Base-by-base conservation (phyloP, 1,140 invertebrate genomes). In the Aphaenogaster floridana region DNA sequence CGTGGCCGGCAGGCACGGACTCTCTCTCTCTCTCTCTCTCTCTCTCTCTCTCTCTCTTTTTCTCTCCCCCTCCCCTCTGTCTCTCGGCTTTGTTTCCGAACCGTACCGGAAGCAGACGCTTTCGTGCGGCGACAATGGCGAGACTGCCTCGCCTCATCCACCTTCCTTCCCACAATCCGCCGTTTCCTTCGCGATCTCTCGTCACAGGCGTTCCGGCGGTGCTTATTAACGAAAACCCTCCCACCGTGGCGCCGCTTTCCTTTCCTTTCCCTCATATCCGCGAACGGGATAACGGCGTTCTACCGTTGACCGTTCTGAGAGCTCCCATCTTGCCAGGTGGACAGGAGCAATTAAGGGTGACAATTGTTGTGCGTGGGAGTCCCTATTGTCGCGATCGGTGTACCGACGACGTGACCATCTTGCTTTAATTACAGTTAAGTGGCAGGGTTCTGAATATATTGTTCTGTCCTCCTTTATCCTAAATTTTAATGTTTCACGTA, bases 81-180 rank as follows among this genome's bases (percentile, higher is more conserved):
- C 57, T 63, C 39, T 11, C n/a, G 77, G 64, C 72, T 90, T 83
- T 90, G 74, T 88, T 76, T 79, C 42, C 61, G 79, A 88, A 36
- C 42, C n/a, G 48, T 63, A 90, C 90, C 89, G 90, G 90, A 91
- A 90, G 77, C 88, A 52, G 81, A 77, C 86, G 78, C 87, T 90
- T 90, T 90, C 84, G 79, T 86, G 77, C 48, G 85, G 64, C 57
- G 42, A 90, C 74, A 87, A 87, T 74, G 64, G 88, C 64, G 42
- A 52, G 52, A 45, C 69, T 34, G 69, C 39, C 39, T 84, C 57
- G 52, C n/a, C 36, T 42, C 17, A 4, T 42, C 42, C 86, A 15
- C 86, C 69, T 85, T 86, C 59, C 54, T 89, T 87, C 86, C 59
- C 78, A 87, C 85, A 86, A 88, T 89, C 50, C 63, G 39, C 7